Percentiles rank a stretch among this genome's conserved stretches.
Evolutionary conservation across 92 coral and sea anemone genomes (phyloP).

Genomic region (Chrysogorgia sp.): DNA sequence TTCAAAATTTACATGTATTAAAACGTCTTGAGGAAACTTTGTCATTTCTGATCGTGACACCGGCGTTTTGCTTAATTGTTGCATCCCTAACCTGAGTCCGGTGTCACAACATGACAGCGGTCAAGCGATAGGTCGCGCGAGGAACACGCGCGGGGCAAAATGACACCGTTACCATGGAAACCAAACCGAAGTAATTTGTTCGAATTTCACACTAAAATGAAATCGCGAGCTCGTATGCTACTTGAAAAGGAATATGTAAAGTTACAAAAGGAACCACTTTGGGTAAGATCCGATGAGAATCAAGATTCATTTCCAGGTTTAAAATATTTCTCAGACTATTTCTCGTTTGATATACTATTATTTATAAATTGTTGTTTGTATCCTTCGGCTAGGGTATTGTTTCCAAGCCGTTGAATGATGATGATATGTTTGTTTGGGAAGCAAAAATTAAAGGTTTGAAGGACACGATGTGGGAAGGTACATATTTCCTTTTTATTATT

Average conservation of each 20-base stretch:
- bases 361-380: not conserved
- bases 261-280: slow-evolving; percentile 71
- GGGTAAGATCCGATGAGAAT: slow-evolving; percentile 71
- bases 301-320: not conserved
- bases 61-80: no score
- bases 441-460: slow-evolving; percentile 84
- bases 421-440: slow-evolving; percentile 94
- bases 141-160: no score
- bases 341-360: not conserved
- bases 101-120: not conserved
- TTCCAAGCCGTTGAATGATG: slow-evolving; percentile 79
- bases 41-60: no score
- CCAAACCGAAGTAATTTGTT: not conserved
- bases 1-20: no score
- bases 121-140: not conserved
- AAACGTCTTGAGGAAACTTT: no score
- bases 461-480: slow-evolving; percentile 99
- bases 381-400: slow-evolving; percentile 67
- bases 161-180: slow-evolving; percentile 13
- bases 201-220: slow-evolving; percentile 52
- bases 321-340: not conserved
- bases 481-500: no score
- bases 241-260: slow-evolving; percentile 92
- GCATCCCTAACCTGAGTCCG: not conserved
- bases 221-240: slow-evolving; percentile 88